These are phyloP conservation scores for Andrena bicolor DNA, from an alignment of 2,888 invertebrate genomes.

Conservation along the genomic window DNA sequence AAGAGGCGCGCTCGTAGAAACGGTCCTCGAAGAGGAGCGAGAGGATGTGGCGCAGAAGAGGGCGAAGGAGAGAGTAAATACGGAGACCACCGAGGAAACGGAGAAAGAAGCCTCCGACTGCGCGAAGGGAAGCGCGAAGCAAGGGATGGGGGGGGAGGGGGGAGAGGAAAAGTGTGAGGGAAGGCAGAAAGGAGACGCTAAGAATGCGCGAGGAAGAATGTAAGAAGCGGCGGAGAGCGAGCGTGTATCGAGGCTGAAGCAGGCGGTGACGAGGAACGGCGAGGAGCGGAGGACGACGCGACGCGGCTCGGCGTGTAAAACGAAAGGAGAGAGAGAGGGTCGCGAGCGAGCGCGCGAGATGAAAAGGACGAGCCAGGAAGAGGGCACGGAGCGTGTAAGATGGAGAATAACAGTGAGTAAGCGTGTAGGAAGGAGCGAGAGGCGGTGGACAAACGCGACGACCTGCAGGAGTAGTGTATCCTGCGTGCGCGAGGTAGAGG, in stretches of 20 bases:
- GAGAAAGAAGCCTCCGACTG: constrained; percentile 45
- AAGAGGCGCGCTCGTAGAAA: constrained; percentile 24
- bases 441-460: constrained; percentile 46
- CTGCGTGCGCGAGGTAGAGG: constrained; percentile 56
- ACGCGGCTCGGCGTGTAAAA: constrained; percentile 34
- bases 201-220: constrained; percentile 68
- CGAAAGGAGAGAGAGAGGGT: constrained; percentile 25
- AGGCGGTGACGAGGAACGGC: constrained; percentile 13
- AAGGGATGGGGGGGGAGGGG: neutral
- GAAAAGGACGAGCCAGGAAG: constrained; percentile 55
- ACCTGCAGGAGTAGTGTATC: constrained; percentile 27
- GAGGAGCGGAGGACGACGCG: constrained; percentile 28
- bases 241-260: constrained; percentile 36
- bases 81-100: constrained; percentile 51
- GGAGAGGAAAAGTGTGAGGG: constrained; percentile 45
- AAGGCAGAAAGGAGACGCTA: constrained; percentile 46
- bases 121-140: neutral
- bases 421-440: constrained; percentile 55
- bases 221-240: constrained; percentile 48
- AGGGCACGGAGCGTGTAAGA: constrained; percentile 50
- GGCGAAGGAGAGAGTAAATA: constrained; percentile 21
- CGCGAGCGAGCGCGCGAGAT: constrained; percentile 40
- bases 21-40: constrained; percentile 12
- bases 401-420: constrained; percentile 60
- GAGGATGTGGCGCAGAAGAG: neutral